Evolutionary conservation across 2,113 vertebrate genomes (phyloP).

Genomic region (Pandion haliaetus): DNA sequence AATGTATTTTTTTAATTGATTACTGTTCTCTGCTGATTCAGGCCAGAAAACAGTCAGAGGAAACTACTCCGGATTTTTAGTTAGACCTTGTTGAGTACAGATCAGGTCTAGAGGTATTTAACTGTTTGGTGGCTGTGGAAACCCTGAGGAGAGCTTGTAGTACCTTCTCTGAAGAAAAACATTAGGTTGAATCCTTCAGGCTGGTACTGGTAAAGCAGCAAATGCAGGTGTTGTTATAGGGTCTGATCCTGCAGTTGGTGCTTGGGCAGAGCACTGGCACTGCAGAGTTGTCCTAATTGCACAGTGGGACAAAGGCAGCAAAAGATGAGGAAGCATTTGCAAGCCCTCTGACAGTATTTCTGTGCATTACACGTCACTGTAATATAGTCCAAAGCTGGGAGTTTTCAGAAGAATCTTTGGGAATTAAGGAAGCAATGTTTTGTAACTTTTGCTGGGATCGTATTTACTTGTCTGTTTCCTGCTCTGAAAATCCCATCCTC

Average conservation of each 20-base stretch:
- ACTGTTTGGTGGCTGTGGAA: background rate
- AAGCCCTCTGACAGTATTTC: background rate
- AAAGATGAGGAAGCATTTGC: background rate
- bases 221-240: background rate
- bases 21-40: background rate
- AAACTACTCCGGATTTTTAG: background rate
- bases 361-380: background rate
- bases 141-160: background rate
- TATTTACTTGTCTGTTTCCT: background rate
- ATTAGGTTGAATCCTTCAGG: background rate
- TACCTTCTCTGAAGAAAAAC: background rate
- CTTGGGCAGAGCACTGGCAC: background rate
- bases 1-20: constrained; percentile 9
- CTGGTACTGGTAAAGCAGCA: background rate
- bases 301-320: background rate
- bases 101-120: background rate
- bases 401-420: background rate
- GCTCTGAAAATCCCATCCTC: background rate
- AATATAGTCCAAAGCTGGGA: background rate
- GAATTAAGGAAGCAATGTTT: background rate
- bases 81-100: background rate
- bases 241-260: background rate
- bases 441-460: background rate
- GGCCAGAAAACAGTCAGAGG: constrained; percentile 12
- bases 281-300: background rate